Evolutionary conservation across 2,888 invertebrate genomes (phyloP).

Genomic region (Hypomecis atomaria): DNA sequence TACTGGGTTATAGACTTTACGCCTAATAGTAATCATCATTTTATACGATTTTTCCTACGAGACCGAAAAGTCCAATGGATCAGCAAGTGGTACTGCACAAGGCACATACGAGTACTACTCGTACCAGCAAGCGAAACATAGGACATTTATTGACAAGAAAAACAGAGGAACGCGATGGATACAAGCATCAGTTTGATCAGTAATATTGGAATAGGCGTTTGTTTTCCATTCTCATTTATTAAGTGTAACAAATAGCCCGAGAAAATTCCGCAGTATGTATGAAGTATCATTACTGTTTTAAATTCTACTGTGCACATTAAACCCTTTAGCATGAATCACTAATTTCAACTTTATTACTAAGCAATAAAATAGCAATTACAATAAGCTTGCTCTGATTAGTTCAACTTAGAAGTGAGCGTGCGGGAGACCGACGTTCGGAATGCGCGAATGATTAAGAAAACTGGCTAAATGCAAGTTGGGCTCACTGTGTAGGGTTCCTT

Average conservation of each 20-base stretch:
- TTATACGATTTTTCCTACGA: too few species aligned
- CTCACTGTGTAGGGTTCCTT: neutral
- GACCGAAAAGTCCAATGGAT: too few species aligned
- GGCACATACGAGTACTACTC: too few species aligned
- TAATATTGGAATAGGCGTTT: too few species aligned
- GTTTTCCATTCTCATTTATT: neutral
- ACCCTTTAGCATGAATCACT: neutral
- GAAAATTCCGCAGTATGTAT: neutral
- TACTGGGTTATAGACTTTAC: neutral
- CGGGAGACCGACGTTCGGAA: constrained; percentile 55
- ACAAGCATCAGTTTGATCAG: too few species aligned
- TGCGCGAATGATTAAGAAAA: constrained; percentile 44
- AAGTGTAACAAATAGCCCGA: neutral
- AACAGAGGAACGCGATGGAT: too few species aligned
- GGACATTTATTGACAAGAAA: too few species aligned
- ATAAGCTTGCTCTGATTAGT: constrained; percentile 32
- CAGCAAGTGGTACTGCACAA: too few species aligned
- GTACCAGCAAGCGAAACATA: too few species aligned
- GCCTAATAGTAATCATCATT: too few species aligned
- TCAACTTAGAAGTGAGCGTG: constrained; percentile 44
- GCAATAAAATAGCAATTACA: constrained; percentile 15
- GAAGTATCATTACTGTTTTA: neutral
- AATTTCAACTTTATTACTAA: constrained; percentile 26
- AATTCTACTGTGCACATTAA: neutral
- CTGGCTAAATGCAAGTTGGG: neutral